Conservation (phyloP, 2,888 invertebrate species). For the Drosophila mettleri region DNA sequence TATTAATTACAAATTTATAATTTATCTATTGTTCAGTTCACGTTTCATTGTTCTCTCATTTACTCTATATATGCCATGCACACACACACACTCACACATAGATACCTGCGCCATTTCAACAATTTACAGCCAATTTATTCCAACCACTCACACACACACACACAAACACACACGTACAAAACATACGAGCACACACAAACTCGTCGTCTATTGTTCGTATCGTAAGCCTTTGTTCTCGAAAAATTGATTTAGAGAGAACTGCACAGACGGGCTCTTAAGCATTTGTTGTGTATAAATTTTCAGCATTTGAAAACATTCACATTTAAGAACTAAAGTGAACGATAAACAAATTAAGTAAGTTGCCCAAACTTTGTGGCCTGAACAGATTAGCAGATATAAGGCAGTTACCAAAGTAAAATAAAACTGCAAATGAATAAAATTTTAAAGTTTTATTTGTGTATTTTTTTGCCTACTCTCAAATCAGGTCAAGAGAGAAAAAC, state of each 20-base stretch:
- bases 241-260: slow-evolving; percentile 71
- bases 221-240: slow-evolving; percentile 65
- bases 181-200: slow-evolving; percentile 18
- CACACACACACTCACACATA: slow-evolving; percentile 22
- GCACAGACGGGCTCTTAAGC: slow-evolving; percentile 18
- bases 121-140: slow-evolving; percentile 49
- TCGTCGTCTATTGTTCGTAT: slow-evolving; percentile 60
- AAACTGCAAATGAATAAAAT: slow-evolving; percentile 2
- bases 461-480: not conserved
- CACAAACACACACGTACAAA: slow-evolving; percentile 14
- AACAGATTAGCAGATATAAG: not conserved
- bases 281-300: not conserved
- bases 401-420: not conserved
- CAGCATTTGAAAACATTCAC: not conserved
- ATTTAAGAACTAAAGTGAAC: slow-evolving; percentile 8
- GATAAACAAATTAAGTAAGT: not conserved
- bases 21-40: slow-evolving; percentile 47
- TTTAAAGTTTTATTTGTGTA: not conserved
- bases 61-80: slow-evolving; percentile 38
- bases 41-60: slow-evolving; percentile 56
- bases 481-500: not conserved
- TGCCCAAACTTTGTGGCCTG: not conserved
- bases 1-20: slow-evolving; percentile 14
- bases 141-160: slow-evolving; percentile 24
- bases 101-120: slow-evolving; percentile 14